These are phyloP conservation scores for Choreutis nemorana DNA, from an alignment of 2,888 invertebrate genomes.

Conservation along the genomic window DNA sequence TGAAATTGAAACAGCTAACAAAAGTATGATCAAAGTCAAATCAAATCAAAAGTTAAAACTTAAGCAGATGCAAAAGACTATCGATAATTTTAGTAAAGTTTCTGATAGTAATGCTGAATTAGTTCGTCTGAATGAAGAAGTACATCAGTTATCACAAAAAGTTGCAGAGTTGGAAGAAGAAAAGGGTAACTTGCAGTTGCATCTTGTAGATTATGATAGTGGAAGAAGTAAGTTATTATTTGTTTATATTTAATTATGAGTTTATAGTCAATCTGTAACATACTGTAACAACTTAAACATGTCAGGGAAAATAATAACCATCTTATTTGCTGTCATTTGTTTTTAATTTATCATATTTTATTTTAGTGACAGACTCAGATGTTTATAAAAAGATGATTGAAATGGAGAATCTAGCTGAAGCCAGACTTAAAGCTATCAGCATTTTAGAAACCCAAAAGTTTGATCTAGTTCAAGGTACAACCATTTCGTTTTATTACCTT, in stretches of 20 bases:
- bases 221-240: constrained; percentile 64
- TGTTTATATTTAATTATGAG: background rate
- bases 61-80: constrained; percentile 79
- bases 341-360: background rate
- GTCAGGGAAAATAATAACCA: constrained; percentile 1
- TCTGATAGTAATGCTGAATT: constrained; percentile 75
- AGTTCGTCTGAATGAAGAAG: constrained; percentile 68
- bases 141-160: constrained; percentile 73
- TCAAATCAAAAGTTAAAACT: constrained; percentile 75
- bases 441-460: constrained; percentile 72
- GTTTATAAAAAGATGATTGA: constrained; percentile 54
- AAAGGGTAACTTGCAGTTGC: constrained; percentile 89
- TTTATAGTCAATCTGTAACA: background rate
- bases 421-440: constrained; percentile 66
- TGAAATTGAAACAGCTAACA: constrained; percentile 78
- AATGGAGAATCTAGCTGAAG: constrained; percentile 56
- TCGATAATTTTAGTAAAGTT: constrained; percentile 71
- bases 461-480: constrained; percentile 70
- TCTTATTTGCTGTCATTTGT: background rate
- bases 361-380: constrained; percentile 59
- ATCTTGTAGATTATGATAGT: constrained; percentile 82
- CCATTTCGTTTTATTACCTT: constrained; percentile 1
- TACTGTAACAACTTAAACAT: too few relatives aligned
- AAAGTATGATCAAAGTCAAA: constrained; percentile 79
- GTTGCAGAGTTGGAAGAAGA: constrained; percentile 89